Evolutionary conservation across 2,888 invertebrate genomes (phyloP), one percentile per base, ranked within the genome.

Genomic region (Andrena camellia): DNA sequence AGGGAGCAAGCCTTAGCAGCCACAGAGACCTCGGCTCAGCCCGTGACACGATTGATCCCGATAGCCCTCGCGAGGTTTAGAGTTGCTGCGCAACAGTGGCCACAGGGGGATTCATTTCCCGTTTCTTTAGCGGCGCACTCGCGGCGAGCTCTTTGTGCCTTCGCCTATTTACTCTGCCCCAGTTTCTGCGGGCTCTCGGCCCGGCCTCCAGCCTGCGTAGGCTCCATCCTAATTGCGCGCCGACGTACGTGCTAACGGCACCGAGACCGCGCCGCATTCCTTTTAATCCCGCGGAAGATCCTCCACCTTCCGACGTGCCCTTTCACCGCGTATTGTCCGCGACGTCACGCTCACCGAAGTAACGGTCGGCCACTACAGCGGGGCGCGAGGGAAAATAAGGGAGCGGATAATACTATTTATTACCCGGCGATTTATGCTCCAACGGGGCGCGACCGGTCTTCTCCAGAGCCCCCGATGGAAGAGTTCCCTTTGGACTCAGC

Each of bases 111-210:
- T 17, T 57, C 67, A 63, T 78, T 78, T 57, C 33, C 67, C 62
- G 50, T 64, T 79, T 29, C 78, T 79, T 75, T 33, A 23, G 31
- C 62, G 48, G 29, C 42, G 17, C 42, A 29, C 33, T 23, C 31
- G 13, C 57, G 50, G 67, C 7, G 52, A n/a, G 20, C 50, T 54
- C 68, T 68, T 68, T 78, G 54, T 68, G 67, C 75, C 54, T 54
- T 57, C 23, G 67, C 54, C 62, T 78, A 78, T 78, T 75, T 78
- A 68, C 62, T 26, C 62, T 75, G 78, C n/a, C 78, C 74, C 60
- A 78, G 67, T 78, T 78, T 74, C 66, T 42, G 31, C 31, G 31
- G 67, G 31, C 57, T 57, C 33, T 42, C 42, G 42, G 42, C 42
- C 17, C 42, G 17, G 42, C 42, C 42, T 42, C 17, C 17, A 42